A percentile compares a stretch with the other conserved stretches of the same genome.
Evolutionary conservation across 2,797 vertebrate genomes (phyloP).

Genomic region (Trematomus bernacchii): DNA sequence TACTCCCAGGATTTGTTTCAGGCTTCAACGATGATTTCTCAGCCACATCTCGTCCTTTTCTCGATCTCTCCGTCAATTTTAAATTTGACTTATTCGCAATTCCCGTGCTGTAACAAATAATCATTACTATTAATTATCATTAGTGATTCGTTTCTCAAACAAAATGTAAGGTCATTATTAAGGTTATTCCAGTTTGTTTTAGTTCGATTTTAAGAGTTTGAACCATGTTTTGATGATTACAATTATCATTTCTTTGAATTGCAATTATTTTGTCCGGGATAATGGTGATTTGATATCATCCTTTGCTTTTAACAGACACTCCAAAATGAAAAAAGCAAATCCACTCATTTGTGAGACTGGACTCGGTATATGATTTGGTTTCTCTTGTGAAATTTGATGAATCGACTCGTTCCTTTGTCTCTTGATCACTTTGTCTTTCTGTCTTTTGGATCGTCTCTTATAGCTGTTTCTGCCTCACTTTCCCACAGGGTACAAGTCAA

Average conservation of each 20-base stretch:
- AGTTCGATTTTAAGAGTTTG: too few relatives aligned
- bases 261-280: too few relatives aligned
- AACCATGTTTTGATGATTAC: too few relatives aligned
- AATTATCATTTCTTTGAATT: too few relatives aligned
- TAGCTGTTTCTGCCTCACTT: conserved; percentile 10
- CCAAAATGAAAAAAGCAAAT: neutral
- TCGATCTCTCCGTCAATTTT: too few relatives aligned
- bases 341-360: neutral
- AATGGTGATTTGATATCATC: too few relatives aligned
- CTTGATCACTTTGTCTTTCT: conserved; percentile 15
- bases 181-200: too few relatives aligned
- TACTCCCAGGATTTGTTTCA: neutral
- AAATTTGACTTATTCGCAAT: neutral
- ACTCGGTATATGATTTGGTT: neutral
- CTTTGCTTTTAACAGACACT: too few relatives aligned
- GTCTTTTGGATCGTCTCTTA: neutral
- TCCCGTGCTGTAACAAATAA: neutral
- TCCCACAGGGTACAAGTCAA: conserved; percentile 47
- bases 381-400: neutral
- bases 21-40: conserved; percentile 4
- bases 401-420: conserved; percentile 6
- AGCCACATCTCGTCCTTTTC: neutral
- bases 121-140: neutral
- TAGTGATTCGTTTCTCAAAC: neutral
- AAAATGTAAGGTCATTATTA: too few relatives aligned